Conservation (phyloP, 2,797 vertebrate genomes). For the Chaetophractus vellerosus region DNA sequence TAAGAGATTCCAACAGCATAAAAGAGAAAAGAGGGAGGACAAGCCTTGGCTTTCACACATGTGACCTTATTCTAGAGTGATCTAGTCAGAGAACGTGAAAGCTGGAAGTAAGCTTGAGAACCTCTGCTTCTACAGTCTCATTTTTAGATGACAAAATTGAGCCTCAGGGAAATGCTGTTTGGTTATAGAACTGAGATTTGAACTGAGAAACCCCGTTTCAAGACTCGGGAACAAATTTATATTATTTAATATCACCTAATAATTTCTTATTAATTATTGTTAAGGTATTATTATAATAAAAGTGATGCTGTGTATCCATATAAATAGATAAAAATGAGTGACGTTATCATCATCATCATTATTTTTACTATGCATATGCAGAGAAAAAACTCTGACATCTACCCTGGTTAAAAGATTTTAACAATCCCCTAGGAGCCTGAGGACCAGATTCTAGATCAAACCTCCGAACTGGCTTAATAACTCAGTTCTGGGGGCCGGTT, state of each 20-base stretch:
- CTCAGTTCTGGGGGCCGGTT: not conserved
- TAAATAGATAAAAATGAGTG: not conserved
- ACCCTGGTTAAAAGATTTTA: not conserved
- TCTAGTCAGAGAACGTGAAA: not conserved
- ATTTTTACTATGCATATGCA: not conserved
- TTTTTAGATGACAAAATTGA: constrained; percentile 51
- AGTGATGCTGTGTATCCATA: not conserved
- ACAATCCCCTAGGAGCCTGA: not conserved
- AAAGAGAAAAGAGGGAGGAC: not conserved
- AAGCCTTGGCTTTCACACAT: not conserved
- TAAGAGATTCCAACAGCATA: not conserved
- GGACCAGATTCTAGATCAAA: not conserved
- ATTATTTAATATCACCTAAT: not conserved
- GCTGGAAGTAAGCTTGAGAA: not conserved
- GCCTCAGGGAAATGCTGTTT: not conserved
- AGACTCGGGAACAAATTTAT: not conserved
- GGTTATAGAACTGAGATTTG: not conserved
- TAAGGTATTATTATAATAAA: not conserved
- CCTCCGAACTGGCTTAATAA: not conserved
- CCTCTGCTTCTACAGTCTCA: not conserved
- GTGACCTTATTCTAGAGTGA: not conserved
- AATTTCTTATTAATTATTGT: not conserved
- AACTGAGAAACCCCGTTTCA: not conserved
- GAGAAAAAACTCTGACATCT: not conserved
- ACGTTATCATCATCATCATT: not conserved